Conservation (phyloP, 2,888 invertebrate genomes). For the Drosophila villosipedis region DNA sequence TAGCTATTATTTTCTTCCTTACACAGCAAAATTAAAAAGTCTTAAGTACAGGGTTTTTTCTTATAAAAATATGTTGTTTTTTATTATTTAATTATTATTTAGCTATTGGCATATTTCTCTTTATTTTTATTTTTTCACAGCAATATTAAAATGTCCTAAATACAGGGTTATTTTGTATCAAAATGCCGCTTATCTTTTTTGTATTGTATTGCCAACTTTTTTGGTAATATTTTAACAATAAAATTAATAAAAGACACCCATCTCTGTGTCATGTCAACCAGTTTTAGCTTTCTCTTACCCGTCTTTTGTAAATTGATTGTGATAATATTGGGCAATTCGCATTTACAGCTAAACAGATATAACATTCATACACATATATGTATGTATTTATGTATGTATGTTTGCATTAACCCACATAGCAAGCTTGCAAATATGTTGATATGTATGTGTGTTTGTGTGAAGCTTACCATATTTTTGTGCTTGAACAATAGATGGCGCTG, state of each 20-base stretch:
- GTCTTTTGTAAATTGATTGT: constrained; percentile 22
- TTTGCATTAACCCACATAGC: not conserved
- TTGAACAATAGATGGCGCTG: constrained; percentile 12
- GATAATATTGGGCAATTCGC: constrained; percentile 14
- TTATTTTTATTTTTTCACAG: not conserved
- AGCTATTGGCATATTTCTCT: not conserved
- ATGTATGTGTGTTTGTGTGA: not conserved
- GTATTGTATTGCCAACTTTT: too few species aligned
- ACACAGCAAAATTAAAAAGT: not conserved
- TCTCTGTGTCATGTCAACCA: constrained; percentile 15
- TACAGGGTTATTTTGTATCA: not conserved
- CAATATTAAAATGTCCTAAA: not conserved
- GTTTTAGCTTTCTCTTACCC: constrained; percentile 54
- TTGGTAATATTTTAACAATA: not conserved
- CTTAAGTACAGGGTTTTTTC: not conserved
- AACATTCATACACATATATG: not conserved
- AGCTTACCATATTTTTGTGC: constrained; percentile 36
- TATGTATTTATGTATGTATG: not conserved
- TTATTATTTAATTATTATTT: not conserved
- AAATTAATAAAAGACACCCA: not conserved
- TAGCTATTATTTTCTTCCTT: not conserved
- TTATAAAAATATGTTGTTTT: not conserved
- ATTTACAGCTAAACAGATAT: constrained; percentile 2
- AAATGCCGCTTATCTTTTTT: not conserved
- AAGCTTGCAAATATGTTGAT: not conserved